phyloP scores from a whole-genome alignment of 2,888 invertebrate genomes.

The Camponotus fellah region DNA sequence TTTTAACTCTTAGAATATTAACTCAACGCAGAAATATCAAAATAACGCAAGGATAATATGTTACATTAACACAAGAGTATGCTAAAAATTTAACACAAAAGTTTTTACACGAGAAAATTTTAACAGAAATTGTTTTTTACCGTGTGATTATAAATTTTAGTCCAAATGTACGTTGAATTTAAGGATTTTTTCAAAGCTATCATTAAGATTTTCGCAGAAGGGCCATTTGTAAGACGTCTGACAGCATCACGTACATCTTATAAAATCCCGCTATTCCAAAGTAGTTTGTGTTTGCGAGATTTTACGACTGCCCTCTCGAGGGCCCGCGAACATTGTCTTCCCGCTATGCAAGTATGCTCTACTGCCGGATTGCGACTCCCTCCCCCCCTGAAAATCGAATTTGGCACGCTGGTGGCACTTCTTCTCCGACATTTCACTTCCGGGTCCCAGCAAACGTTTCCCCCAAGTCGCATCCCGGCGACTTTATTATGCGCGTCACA shows the following conservation, averaged over 20 bases:
- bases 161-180: background rate
- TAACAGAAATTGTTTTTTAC: too few relatives aligned
- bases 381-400: conserved; percentile 54
- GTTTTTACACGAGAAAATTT: too few relatives aligned
- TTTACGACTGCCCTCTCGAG: conserved; percentile 44
- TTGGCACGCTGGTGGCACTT: conserved; percentile 52
- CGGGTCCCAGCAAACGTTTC: conserved; percentile 42
- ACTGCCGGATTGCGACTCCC: conserved; percentile 44
- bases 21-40: too few relatives aligned
- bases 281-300: conserved; percentile 53
- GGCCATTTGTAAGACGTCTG: conserved; percentile 35
- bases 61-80: too few relatives aligned
- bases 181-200: conserved; percentile 20
- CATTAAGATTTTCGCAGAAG: conserved; percentile 4
- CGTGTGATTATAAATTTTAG: conserved; percentile 17
- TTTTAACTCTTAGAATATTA: too few relatives aligned
- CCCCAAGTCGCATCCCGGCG: conserved; percentile 41
- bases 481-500: conserved; percentile 66
- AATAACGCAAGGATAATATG: too few relatives aligned
- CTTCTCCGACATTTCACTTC: conserved; percentile 53
- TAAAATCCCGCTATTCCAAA: conserved; percentile 46
- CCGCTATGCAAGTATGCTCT: conserved; percentile 38
- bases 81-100: too few relatives aligned
- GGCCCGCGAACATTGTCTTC: conserved; percentile 47
- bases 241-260: conserved; percentile 47